Evolutionary conservation across 2,113 vertebrate species (phyloP), one percentile per base, ranked within the genome.

Genomic region (Cisticola juncidis): DNA sequence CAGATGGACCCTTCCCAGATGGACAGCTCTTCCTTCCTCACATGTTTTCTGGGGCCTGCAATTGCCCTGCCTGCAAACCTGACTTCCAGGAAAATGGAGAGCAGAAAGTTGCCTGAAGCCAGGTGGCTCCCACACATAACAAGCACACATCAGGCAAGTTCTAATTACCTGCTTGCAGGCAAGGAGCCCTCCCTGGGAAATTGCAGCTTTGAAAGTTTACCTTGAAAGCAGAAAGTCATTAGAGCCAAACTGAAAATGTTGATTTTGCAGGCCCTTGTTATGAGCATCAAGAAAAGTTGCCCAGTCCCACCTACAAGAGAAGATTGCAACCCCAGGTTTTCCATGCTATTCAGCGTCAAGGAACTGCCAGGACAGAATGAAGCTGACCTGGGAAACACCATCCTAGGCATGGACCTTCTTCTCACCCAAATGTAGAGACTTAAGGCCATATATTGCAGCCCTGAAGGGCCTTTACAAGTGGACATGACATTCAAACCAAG

Each of bases 1-100:
- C 77, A 93, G 51, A 71, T 16, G 48, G 48, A 84, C 31, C 60
- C 69, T 94, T 95, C 81, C 69, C 77, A 93, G 51, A 71, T 16
- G 48, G 48, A 84, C 31, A 76, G 65, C 57, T 70, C 50, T 58
- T 38, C 25, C 42, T 87, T 65, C 26, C 56, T 89, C 42, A 70
- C 10, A 13, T 66, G 57, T 79, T 79, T 86, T 56, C 35, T 42
- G 38, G 58, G n/a, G 47, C 29, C 29, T 73, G 38, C n/a, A 48
- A 44, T 50, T 26, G 22, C 62, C 45, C 58, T 64, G 61, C 40
- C n/a, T 48, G 57, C 81, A 89, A 60, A 81, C 51, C 69, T 66
- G 44, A 68, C 62, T 60, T 81, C 24, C 69, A 76, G 65, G 61
- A 58, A 16, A 45, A 36, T 0, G 0, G 33, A 0, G 1, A 74